Base-by-base conservation (phyloP, 2,113 vertebrate genomes). In the Ptyas mucosa region DNA sequence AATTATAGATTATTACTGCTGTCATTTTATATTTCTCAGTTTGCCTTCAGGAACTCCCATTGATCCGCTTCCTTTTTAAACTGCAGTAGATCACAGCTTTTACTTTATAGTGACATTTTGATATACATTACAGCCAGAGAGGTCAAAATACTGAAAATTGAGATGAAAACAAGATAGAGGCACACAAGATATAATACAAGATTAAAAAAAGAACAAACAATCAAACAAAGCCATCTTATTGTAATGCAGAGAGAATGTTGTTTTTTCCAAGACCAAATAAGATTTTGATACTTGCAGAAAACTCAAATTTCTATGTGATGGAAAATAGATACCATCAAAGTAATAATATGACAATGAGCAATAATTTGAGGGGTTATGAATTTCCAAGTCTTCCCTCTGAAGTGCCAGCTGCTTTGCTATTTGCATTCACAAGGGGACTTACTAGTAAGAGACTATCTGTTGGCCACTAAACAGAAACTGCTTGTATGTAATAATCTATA, bases 1-100 rank as follows among this genome's bases (percentile, higher is more conserved):
- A 10, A 18, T 89, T 91, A 91, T 93, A 89, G 87, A 93, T 94
- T 89, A 91, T 91, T 89, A 91, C 89, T 93, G 55, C 85, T 94
- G 86, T 69, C 91, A 26, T 52, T 95, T 92, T 34, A 0, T 0
- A 69, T 87, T 92, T 61, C 20, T 64, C 43, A 81, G 8, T 86
- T 93, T 94, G 12, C 29, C 52, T 88, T 93, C 24, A 94, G 87
- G 49, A 93, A 85, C 15, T 55, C 46, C 88, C n/a, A 90, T 85
- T 92, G 43, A 94, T 92, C n/a, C 92, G 52, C 87, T 93, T 93
- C 86, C 52, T 69, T 92, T 15, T 54, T 93, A 34, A 23, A 24
- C 34, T 95, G 91, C 2, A 90, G 7, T 39, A 90, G 58, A 88
- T 34, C 53, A 2, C 90, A 10, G 81, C 57, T 46, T 92, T 90